Evolutionary conservation across 2,113 vertebrate genomes (phyloP).

Genomic region (Indicator maculatus): DNA sequence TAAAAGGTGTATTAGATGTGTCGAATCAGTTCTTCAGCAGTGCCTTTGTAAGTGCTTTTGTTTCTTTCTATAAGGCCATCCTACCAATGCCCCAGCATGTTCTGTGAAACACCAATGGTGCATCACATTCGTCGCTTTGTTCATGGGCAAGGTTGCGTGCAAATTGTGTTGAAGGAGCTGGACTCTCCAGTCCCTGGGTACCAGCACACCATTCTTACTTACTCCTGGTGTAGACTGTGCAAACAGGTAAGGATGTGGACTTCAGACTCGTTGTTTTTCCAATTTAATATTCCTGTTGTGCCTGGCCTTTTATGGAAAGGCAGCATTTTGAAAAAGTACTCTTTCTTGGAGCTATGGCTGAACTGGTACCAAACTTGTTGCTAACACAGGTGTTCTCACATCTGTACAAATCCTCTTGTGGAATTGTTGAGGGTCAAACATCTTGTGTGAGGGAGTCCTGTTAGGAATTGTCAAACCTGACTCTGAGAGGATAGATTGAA

Average conservation of each 20-base stretch:
- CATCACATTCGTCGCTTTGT: constrained; percentile 96
- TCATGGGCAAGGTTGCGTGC: constrained; percentile 95
- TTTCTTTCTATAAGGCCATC: constrained; percentile 82
- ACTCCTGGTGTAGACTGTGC: constrained; percentile 97
- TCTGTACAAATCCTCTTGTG: background rate
- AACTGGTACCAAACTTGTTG: background rate
- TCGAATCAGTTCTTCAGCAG: background rate
- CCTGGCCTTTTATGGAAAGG: background rate
- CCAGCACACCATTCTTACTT: constrained; percentile 97
- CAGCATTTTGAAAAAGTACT: background rate
- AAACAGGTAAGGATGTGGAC: constrained; percentile 85
- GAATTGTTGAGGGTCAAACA: background rate
- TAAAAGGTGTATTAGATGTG: background rate
- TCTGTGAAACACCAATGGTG: constrained; percentile 98
- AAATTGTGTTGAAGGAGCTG: constrained; percentile 96
- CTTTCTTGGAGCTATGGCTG: background rate
- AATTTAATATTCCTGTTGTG: background rate
- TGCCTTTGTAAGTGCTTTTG: background rate
- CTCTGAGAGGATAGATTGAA: background rate
- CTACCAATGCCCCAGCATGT: constrained; percentile 96
- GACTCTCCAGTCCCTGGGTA: constrained; percentile 97
- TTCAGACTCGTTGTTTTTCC: background rate
- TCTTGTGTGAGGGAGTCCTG: background rate
- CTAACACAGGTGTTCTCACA: accelerated
- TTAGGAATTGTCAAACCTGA: background rate